Evolutionary conservation across 1,140 invertebrate genomes (phyloP), one percentile per base, ranked within the genome.

Genomic region (Drosophila ananassae): DNA sequence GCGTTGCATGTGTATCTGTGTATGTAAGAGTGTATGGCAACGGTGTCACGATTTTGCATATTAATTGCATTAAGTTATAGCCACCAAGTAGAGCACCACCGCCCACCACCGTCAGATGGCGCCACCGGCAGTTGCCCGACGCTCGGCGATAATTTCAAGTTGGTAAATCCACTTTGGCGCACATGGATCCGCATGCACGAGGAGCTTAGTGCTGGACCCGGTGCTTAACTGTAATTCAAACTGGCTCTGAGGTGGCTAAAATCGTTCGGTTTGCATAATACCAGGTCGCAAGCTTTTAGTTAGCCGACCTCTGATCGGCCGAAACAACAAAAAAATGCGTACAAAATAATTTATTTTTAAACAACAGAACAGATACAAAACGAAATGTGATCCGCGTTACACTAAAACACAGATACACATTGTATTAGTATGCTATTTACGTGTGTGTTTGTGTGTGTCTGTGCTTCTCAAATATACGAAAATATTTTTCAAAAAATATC

Each of bases 41-140:
- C 71, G 59, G 64, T 90, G 87, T 90, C 87, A 90, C 87, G 82
- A 90, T 90, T 90, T 90, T 90, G 87, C 87, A 90, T 90, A 90
- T 90, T 90, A 90, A 90, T 90, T 90, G 82, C 87, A 90, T 90
- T 90, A 90, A 89, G 84, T 89, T 87, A 87, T 87, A 89, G 84
- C 83, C 76, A 84, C 46, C 77, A 44, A 44, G 41, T 21, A 44
- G 61, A 53, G 50, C 17, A 17, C 17, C 17, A 17, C 50, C 53
- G 50, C 34, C 51, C 59, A 55, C 50, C 63, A 44, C 53, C 44
- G 54, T 44, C 69, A 50, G 66, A 79, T 79, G 80, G 78, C 81
- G 81, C 64, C 82, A 82, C 28, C 17, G 28, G 10, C 51, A 37
- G 28, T 21, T 17, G 51, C 3, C 9, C 17, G 51, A 13, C 51